phyloP scores from a whole-genome alignment of 2,113 vertebrate genomes.

The Harpagus bidentatus region DNA sequence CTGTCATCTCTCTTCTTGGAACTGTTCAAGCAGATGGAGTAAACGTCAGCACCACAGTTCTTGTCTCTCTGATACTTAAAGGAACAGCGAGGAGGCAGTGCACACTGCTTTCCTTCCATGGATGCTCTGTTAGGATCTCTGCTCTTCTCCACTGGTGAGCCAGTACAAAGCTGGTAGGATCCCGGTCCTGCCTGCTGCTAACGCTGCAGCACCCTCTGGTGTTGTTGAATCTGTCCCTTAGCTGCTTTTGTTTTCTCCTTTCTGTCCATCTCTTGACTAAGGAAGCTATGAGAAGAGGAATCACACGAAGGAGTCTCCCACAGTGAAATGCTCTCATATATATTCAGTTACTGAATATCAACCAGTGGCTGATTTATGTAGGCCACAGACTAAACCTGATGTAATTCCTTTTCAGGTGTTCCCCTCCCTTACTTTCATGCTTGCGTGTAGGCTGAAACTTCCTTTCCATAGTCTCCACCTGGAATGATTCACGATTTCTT shows the following conservation, averaged over 20 bases:
- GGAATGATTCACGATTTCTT: neutral
- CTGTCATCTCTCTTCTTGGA: neutral
- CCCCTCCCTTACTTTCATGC: neutral
- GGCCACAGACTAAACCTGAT: neutral
- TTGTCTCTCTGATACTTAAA: neutral
- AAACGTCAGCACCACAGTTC: neutral
- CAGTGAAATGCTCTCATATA: neutral
- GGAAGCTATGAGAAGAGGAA: neutral
- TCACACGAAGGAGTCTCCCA: neutral
- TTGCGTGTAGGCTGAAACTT: neutral
- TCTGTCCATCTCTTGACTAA: neutral
- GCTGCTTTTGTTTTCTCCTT: neutral
- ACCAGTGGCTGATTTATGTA: neutral
- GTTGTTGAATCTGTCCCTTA: neutral
- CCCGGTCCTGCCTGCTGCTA: neutral
- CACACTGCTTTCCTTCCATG: rapidly evolving
- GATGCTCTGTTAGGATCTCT: neutral
- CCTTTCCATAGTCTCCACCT: neutral
- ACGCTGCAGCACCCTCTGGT: slow-evolving; percentile 44
- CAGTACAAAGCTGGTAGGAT: neutral
- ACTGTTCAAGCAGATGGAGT: neutral
- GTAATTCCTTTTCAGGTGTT: neutral
- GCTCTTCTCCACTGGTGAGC: rapidly evolving
- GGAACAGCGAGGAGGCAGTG: neutral
- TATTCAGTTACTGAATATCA: neutral